Percentiles rank a stretch among this genome's conserved stretches.
Conservation (phyloP, 2,113 vertebrate genomes). For the Pelusios castaneus region DNA sequence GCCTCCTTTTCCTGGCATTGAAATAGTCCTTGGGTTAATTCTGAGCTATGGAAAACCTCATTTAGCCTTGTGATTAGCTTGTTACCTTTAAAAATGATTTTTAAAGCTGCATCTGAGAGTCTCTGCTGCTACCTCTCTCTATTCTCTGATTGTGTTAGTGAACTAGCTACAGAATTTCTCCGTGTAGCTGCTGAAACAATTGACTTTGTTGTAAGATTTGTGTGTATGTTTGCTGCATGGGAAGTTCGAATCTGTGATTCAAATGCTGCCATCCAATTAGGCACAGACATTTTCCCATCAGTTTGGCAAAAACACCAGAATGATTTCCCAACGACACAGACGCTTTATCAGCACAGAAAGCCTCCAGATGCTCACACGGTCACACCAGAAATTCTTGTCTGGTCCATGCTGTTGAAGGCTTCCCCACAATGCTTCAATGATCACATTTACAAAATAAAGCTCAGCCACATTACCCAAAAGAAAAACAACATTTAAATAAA, state of each 20-base stretch:
- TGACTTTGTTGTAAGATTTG: constrained; percentile 46
- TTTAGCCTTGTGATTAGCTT: constrained; percentile 70
- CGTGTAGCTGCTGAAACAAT: constrained; percentile 59
- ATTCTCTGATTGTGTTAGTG: constrained; percentile 21
- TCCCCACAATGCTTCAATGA: constrained; percentile 36
- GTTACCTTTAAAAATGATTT: constrained; percentile 71
- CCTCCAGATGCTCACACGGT: constrained; percentile 62
- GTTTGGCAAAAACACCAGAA: constrained; percentile 59
- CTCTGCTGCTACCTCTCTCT: background rate
- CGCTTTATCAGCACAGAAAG: constrained; percentile 65
- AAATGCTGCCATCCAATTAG: constrained; percentile 67
- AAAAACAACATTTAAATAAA: constrained; percentile 25
- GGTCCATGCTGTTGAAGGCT: background rate
- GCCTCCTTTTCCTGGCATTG: constrained; percentile 55
- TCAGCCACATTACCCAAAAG: constrained; percentile 6
- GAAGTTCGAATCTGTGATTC: constrained; percentile 63
- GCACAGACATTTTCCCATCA: constrained; percentile 55
- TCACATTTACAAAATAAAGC: background rate
- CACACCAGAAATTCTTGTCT: constrained; percentile 9
- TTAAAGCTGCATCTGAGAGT: constrained; percentile 45
- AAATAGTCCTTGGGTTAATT: constrained; percentile 53
- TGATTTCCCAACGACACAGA: constrained; percentile 64
- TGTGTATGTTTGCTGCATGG: constrained; percentile 33
- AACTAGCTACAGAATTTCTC: constrained; percentile 45
- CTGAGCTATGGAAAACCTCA: constrained; percentile 60